phyloP scores from a whole-genome alignment of 2,113 vertebrate genomes.

The Ellobius talpinus region DNA sequence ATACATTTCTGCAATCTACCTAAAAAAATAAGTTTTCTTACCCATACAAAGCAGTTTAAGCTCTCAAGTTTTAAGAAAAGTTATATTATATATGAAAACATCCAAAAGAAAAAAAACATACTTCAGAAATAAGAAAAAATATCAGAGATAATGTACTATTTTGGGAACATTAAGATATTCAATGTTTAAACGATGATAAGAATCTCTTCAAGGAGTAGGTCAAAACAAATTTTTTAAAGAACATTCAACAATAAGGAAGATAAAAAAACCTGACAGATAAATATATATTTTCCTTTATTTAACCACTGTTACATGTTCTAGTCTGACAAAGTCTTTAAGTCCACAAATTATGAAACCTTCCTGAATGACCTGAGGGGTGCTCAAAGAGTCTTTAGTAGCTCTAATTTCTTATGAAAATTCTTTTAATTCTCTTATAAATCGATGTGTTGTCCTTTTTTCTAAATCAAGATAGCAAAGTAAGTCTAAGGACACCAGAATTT shows the following conservation, averaged over 20 bases:
- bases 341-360: conserved; percentile 51
- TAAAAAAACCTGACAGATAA: conserved; percentile 45
- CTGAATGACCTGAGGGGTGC: neutral
- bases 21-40: conserved; percentile 54
- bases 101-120: neutral
- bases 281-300: conserved; percentile 1
- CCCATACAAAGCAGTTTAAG: conserved; percentile 37
- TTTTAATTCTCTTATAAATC: conserved; percentile 46
- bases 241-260: conserved; percentile 30
- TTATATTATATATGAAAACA: conserved; percentile 24
- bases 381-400: conserved; percentile 35
- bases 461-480: conserved; percentile 41
- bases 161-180: neutral
- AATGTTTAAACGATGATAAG: conserved; percentile 36
- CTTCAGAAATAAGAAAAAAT: conserved; percentile 49
- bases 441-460: conserved; percentile 39
- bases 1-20: conserved; percentile 19
- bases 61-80: conserved; percentile 61
- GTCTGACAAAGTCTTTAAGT: conserved; percentile 42
- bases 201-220: conserved; percentile 50
- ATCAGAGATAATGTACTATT: neutral
- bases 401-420: conserved; percentile 59
- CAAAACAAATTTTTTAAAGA: conserved; percentile 53
- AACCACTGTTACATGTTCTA: conserved; percentile 23
- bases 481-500: neutral